Base-by-base conservation (phyloP, 2,113 vertebrate species). In the Paedocypris sp. region DNA sequence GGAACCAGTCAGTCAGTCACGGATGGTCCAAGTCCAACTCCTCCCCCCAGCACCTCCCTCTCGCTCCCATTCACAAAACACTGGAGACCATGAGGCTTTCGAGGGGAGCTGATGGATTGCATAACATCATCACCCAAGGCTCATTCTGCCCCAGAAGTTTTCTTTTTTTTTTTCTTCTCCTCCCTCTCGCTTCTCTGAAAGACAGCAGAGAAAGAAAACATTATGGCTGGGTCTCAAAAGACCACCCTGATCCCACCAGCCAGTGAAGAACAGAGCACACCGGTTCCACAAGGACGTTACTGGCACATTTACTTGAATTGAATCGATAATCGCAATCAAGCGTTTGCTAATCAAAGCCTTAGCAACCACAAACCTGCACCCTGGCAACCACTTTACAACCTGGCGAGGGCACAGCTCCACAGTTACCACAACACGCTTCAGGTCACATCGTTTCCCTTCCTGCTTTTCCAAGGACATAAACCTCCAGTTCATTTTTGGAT, bases 51-150 rank as follows among this genome's bases (percentile, higher is more conserved):
- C 61, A 45, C 65, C 68, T 69, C 60, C 45, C 60, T 74, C 67
- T 56, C 62, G 66, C 13, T 51, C 62, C 73, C 71, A 80, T 82
- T 82, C 75, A 83, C 62, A 73, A 36, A 66, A 69, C 79, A 81
- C 74, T 73, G 71, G 75, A 77, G 75, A 74, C 76, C 82, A 76
- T 77, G 64, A 73, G 58, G 72, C 76, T 72, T 70, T 71, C 32
- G 50, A 70, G 72, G 71, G 51, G 76, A 73, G 54, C 68, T 72
- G 76, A 65, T 66, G 42, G 75, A 80, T 86, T 84, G 78, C 78
- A 28, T 85, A 86, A 86, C 82, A 62, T 80, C 76, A 78, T 70
- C 73, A 80, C 73, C 76, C 66, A 41, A 25, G 4, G 67, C 66
- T 72, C 62, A 71, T 74, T 80, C 74, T 72, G 71, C 41, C 58